Evolutionary conservation across 2,888 invertebrate species (phyloP).

Genomic region (Tenthredo notha): DNA sequence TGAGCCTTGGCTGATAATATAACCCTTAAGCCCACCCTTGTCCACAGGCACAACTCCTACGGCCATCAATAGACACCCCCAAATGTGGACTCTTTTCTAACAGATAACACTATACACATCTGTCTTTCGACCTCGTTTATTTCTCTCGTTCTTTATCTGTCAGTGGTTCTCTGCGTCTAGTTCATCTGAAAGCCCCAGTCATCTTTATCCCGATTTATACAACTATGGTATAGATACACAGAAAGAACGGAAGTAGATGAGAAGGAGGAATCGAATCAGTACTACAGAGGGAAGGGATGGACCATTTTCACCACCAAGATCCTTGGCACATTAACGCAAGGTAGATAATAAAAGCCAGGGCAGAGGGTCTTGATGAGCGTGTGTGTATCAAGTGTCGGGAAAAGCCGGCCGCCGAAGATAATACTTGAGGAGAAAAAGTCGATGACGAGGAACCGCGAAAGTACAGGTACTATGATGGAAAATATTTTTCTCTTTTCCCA

Average conservation of each 20-base stretch:
- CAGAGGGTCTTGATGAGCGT: conserved; percentile 21
- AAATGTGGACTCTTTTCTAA: conserved; percentile 7
- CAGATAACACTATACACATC: conserved; percentile 4
- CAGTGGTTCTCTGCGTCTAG: not conserved
- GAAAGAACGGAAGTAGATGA: not conserved
- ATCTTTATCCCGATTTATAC: conserved; percentile 34
- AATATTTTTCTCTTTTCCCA: not conserved
- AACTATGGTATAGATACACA: not conserved
- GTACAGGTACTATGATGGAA: not conserved
- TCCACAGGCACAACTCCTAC: not conserved
- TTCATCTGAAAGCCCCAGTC: not conserved
- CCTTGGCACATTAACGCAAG: conserved; percentile 32
- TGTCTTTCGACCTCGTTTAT: conserved; percentile 38
- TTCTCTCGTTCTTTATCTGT: not conserved
- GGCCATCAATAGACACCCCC: conserved; percentile 31
- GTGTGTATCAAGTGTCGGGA: conserved; percentile 13
- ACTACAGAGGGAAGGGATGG: not conserved
- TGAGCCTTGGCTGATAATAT: conserved; percentile 33
- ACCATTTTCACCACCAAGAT: conserved; percentile 24
- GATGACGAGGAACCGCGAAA: not conserved
- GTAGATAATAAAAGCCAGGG: conserved; percentile 44
- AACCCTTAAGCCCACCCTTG: conserved; percentile 39
- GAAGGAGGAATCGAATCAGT: conserved; percentile 33
- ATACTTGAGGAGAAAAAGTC: not conserved
- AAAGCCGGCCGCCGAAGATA: not conserved